Evolutionary conservation across 2,113 vertebrate species (phyloP).

Genomic region (Delphinus delphis): DNA sequence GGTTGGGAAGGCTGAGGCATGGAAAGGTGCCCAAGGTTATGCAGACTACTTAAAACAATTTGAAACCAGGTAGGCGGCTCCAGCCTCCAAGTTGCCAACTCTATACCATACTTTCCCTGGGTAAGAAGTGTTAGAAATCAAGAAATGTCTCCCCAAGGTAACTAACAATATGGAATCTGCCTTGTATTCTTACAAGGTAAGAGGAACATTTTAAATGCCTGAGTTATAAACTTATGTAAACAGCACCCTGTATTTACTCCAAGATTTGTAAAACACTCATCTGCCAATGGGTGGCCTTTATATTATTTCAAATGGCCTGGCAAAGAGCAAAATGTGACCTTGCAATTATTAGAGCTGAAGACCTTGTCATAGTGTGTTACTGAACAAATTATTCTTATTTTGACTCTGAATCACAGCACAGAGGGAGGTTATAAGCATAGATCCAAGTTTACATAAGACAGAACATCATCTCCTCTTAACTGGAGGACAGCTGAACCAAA

Average conservation of each 20-base stretch:
- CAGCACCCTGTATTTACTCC: constrained; percentile 60
- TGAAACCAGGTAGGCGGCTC: background rate
- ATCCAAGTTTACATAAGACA: constrained; percentile 47
- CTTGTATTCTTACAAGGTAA: background rate
- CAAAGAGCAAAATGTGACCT: constrained; percentile 69
- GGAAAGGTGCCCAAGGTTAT: background rate
- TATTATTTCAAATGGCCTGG: constrained; percentile 66
- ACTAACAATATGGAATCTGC: background rate
- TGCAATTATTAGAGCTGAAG: constrained; percentile 75
- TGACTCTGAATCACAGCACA: constrained; percentile 28
- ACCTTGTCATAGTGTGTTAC: constrained; percentile 24
- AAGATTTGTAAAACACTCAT: constrained; percentile 73
- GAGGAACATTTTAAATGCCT: constrained; percentile 56
- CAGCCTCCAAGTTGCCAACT: background rate
- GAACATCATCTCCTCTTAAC: constrained; percentile 31
- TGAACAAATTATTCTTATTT: constrained; percentile 67
- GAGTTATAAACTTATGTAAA: constrained; percentile 73
- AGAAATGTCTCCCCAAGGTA: background rate
- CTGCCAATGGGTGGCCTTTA: constrained; percentile 71
- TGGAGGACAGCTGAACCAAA: background rate
- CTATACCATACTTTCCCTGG: background rate
- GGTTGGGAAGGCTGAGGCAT: background rate
- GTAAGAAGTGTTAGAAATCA: background rate
- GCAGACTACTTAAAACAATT: background rate
- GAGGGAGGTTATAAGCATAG: constrained; percentile 40